Conservation (phyloP, 2,113 vertebrate species). For the Solea senegalensis region DNA sequence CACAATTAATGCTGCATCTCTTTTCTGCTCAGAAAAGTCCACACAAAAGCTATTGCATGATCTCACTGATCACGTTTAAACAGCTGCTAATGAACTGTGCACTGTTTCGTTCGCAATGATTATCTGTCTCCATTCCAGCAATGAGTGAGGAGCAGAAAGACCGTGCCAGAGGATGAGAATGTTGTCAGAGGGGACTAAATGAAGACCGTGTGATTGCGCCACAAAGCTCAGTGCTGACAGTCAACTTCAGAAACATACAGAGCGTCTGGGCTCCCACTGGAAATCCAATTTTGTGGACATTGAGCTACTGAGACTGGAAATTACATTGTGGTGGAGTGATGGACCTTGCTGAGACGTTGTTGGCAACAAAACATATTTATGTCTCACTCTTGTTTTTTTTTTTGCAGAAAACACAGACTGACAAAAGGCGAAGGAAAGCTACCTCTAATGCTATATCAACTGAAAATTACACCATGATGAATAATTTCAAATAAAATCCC, state of each 20-base stretch:
- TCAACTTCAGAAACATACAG: constrained; percentile 51
- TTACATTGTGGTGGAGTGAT: constrained; percentile 11
- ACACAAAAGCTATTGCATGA: background rate
- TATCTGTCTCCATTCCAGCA: constrained; percentile 39
- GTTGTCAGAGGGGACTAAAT: constrained; percentile 34
- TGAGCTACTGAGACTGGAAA: constrained; percentile 16
- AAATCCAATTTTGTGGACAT: constrained; percentile 18
- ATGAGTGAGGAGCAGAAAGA: constrained; percentile 23
- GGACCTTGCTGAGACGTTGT: constrained; percentile 11
- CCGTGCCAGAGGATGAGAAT: background rate
- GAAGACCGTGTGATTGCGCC: constrained; percentile 43
- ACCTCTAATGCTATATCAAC: background rate
- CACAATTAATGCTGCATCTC: no score
- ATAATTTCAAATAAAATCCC: background rate
- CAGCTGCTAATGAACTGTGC: constrained; percentile 12
- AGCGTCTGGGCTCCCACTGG: constrained; percentile 25
- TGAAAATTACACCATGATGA: constrained; percentile 11
- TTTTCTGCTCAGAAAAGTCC: no score
- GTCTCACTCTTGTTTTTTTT: background rate
- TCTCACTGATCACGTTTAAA: background rate
- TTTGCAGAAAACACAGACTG: constrained; percentile 8
- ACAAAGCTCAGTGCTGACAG: constrained; percentile 66
- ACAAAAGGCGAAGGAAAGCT: background rate
- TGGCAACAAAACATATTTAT: background rate
- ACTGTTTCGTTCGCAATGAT: background rate